Evolutionary conservation across 2,888 invertebrate species (phyloP).

Genomic region (Drosophila quinaria): DNA sequence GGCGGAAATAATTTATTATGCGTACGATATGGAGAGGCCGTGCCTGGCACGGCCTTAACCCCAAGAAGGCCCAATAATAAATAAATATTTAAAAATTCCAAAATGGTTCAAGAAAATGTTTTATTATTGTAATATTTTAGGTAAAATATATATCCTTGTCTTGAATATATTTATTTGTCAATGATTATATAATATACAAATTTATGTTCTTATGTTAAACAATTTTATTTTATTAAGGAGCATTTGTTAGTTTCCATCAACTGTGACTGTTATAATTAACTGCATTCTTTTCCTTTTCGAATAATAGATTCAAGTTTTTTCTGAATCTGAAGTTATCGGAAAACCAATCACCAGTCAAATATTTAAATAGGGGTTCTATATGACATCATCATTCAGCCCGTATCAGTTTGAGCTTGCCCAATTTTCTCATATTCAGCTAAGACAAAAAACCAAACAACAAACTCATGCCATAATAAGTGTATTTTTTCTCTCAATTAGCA

Average conservation of each 20-base stretch:
- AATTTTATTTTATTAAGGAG: too few relatives aligned
- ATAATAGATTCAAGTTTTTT: conserved; percentile 16
- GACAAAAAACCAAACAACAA: conserved; percentile 9
- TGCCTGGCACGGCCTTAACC: conserved; percentile 72
- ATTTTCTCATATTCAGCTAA: conserved; percentile 3
- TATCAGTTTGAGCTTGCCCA: conserved; percentile 10
- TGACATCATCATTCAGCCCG: not conserved
- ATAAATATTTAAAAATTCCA: not conserved
- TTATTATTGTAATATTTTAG: not conserved
- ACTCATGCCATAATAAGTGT: conserved; percentile 35
- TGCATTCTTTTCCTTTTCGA: not conserved
- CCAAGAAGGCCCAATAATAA: conserved; percentile 10
- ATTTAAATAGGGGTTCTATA: conserved; percentile 8
- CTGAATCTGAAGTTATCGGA: conserved; percentile 1
- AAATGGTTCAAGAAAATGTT: not conserved
- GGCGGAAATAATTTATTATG: conserved; percentile 68
- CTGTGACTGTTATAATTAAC: not conserved
- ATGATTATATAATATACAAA: not conserved
- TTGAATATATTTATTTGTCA: not conserved
- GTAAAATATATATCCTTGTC: not conserved
- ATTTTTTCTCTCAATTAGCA: conserved; percentile 57
- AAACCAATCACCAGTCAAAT: conserved; percentile 6
- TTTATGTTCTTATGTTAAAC: too few relatives aligned
- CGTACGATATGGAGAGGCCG: conserved; percentile 34
- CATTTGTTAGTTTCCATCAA: not conserved